phyloP scores from a whole-genome alignment of 2,797 vertebrate genomes.

The Hirundo rustica region DNA sequence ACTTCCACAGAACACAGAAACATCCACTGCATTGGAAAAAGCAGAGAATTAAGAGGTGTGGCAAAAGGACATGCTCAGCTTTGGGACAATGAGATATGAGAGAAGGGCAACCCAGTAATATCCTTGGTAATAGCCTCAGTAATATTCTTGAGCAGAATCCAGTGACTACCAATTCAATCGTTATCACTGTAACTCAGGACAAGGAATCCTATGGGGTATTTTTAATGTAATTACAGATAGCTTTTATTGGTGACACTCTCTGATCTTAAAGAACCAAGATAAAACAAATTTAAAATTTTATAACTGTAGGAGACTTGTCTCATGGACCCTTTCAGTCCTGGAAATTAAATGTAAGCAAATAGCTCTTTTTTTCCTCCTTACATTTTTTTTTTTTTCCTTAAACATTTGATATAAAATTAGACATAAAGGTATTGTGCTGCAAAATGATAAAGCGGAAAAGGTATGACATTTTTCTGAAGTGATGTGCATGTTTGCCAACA shows the following conservation, averaged over 20 bases:
- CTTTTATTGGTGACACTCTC: not conserved
- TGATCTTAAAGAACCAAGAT: not conserved
- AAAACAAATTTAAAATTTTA: not conserved
- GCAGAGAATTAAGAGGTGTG: not conserved
- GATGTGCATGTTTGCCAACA: not conserved
- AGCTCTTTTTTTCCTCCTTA: fast-evolving
- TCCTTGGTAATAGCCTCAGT: too few species aligned
- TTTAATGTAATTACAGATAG: not conserved
- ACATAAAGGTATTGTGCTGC: not conserved
- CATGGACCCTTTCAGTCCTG: not conserved
- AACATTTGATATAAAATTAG: not conserved
- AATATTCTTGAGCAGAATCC: not conserved
- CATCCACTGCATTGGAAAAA: not conserved
- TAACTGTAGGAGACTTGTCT: not conserved
- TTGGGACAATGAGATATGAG: not conserved
- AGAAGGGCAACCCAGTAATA: not conserved
- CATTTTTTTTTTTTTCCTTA: fast-evolving
- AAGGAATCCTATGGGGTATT: not conserved
- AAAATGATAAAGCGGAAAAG: not conserved
- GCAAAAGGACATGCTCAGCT: not conserved
- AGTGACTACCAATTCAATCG: too few species aligned
- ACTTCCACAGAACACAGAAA: not conserved
- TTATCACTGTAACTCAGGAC: not conserved
- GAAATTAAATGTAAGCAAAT: not conserved
- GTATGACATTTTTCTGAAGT: not conserved